Evolutionary conservation across 2,888 invertebrate species (phyloP), one percentile per base, ranked within the genome.

Genomic region (Xanthia togata): DNA sequence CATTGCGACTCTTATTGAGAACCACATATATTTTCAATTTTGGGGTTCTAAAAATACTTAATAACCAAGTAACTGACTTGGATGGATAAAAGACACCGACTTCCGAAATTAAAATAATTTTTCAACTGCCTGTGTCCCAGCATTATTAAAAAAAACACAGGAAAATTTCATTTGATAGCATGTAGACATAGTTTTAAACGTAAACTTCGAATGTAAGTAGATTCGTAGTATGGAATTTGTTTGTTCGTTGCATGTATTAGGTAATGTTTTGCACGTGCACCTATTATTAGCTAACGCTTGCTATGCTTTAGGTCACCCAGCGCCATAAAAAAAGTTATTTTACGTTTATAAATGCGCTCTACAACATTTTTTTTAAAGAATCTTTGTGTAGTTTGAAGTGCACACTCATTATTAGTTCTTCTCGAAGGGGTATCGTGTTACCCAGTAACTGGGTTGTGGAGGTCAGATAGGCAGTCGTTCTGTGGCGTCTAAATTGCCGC

Each of bases 331-430:
- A 55, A 26, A 55, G 0, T 1, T 12, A 57, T 57, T 53, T 53
- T n/a, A 0, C 11, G n/a, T 0, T 3, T 12, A 55, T n/a, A 1
- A 55, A n/a, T n/a, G n/a, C n/a, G n/a, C 12, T 12, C n/a, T 4
- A n/a, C 3, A 12, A 47, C 5, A n/a, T n/a, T 55, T 23, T n/a
- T n/a, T 53, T n/a, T 31, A 31, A 23, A 50, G 50, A 50, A 50
- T 50, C 2, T 50, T 50, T 50, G 23, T 50, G 20, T 50, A 23
- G 23, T 50, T 11, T 53, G 4, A n/a, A 11, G 4, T n/a, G 11
- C 11, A 55, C 53, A n/a, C 4, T 23, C 53, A 53, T 4, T 9
- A 53, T 53, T 53, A 23, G 53, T 23, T 23, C 23, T 53, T 50
- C 50, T 5, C 17, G 47, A 47, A 47, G 5, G 17, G 17, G 17